These are phyloP conservation scores for Bubo blakistoni DNA, from an alignment of 2,113 vertebrate species.

Conservation along the genomic window DNA sequence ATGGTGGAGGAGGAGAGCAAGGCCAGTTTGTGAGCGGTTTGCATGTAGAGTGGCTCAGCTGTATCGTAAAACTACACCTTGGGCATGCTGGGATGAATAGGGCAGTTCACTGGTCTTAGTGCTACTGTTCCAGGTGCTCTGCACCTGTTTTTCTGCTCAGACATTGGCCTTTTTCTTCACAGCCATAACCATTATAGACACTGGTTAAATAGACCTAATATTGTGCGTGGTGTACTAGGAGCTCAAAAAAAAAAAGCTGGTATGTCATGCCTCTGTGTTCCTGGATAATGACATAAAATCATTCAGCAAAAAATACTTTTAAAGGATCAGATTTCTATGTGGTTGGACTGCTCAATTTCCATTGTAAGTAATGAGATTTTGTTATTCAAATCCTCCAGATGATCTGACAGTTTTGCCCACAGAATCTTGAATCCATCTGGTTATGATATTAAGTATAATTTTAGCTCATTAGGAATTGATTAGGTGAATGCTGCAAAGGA, in stretches of 20 bases:
- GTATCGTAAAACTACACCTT: background rate
- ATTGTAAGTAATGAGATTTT: background rate
- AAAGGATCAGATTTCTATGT: background rate
- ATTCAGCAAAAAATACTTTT: background rate
- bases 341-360: background rate
- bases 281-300: background rate
- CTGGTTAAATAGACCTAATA: background rate
- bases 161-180: constrained; percentile 11
- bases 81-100: background rate
- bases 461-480: background rate
- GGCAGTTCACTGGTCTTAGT: background rate
- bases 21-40: background rate
- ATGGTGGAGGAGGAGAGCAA: background rate
- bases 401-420: background rate
- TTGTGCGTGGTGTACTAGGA: background rate
- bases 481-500: background rate
- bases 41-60: background rate
- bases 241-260: background rate
- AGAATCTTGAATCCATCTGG: background rate
- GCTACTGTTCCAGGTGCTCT: constrained; percentile 26
- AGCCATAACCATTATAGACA: background rate
- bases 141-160: constrained; percentile 19
- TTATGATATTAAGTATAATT: background rate
- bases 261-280: background rate
- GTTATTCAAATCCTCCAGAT: background rate